Conservation (phyloP, 2,797 vertebrate species). For the Pelodytes ibericus region DNA sequence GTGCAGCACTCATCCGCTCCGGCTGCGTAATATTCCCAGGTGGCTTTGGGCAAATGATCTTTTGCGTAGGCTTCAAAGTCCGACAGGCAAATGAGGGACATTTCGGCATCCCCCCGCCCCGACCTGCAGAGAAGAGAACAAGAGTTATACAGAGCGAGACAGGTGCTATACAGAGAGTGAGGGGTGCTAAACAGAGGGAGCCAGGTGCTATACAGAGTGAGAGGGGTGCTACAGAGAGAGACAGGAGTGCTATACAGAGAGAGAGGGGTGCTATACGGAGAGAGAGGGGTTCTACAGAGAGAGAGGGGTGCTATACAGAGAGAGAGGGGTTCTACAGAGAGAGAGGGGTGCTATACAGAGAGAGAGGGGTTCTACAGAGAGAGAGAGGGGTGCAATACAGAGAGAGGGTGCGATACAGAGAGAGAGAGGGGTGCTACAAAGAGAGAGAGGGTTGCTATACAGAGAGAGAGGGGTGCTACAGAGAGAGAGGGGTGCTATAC, state of each 20-base stretch:
- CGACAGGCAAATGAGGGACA: constrained; percentile 87
- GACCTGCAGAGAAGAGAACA: constrained; percentile 11
- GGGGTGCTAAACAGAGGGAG: background rate
- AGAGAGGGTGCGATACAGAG: background rate
- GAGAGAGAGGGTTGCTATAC: no score
- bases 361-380: background rate
- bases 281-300: background rate
- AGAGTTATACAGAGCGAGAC: no score
- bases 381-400: background rate
- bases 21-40: constrained; percentile 90
- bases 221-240: background rate
- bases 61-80: constrained; percentile 89
- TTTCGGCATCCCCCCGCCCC: constrained; percentile 66
- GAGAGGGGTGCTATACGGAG: background rate
- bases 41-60: constrained; percentile 83
- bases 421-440: no score
- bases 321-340: background rate
- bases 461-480: no score
- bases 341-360: background rate
- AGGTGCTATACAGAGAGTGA: background rate
- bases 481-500: no score
- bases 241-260: background rate
- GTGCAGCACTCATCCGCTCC: constrained; percentile 88
- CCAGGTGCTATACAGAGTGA: background rate
- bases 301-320: background rate